Conservation (phyloP, 2,888 invertebrate species). For the Tortrix viridana region DNA sequence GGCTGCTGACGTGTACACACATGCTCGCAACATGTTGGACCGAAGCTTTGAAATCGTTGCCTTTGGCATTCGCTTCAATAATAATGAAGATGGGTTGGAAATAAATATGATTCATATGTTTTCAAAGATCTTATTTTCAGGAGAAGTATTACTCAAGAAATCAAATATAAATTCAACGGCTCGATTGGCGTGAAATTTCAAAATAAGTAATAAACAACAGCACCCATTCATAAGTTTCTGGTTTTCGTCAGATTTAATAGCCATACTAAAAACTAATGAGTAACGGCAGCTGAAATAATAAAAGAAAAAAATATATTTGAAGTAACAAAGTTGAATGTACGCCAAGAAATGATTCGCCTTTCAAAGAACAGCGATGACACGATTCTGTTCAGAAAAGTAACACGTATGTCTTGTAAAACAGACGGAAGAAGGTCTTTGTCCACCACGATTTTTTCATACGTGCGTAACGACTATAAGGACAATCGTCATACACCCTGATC, state of each 20-base stretch:
- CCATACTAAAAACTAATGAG: constrained; percentile 22
- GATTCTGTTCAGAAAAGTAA: constrained; percentile 5
- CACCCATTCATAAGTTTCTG: constrained; percentile 16
- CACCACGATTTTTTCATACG: neutral
- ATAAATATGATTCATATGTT: neutral
- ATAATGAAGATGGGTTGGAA: neutral
- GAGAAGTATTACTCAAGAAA: neutral
- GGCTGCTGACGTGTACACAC: neutral
- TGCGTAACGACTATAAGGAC: neutral
- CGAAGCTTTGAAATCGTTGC: neutral
- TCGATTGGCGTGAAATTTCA: too few relatives aligned
- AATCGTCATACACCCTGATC: too few relatives aligned
- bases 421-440: too few relatives aligned
- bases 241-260: constrained; percentile 13
- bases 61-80: neutral
- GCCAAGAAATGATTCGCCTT: constrained; percentile 50
- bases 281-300: constrained; percentile 37
- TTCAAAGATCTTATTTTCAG: too few relatives aligned
- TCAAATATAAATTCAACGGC: too few relatives aligned
- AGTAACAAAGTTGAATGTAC: constrained; percentile 42
- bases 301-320: constrained; percentile 26
- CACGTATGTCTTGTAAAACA: too few relatives aligned
- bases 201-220: neutral
- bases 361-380: constrained; percentile 36
- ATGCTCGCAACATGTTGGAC: neutral